Evolutionary conservation across 2,113 vertebrate species (phyloP), one percentile per base, ranked within the genome.

Genomic region (Neodontobutis hainanensis): DNA sequence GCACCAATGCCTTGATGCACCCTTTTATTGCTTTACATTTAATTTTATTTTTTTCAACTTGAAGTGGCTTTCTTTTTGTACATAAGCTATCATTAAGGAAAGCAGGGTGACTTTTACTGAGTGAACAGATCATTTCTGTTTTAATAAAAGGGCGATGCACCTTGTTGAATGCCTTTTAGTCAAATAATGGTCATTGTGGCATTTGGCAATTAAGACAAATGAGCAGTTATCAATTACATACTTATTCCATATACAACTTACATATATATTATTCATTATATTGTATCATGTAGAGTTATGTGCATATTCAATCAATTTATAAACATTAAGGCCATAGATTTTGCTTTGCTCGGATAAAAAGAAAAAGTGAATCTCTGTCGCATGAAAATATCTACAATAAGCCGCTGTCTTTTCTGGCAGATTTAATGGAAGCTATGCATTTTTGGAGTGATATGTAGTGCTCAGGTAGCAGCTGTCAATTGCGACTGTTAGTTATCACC

Each of bases 101-200:
- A 90, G 91, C 92, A 92, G 92, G 91, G 92, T 92, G 84, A 80
- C 84, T 88, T 89, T 84, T 36, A 88, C 74, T 80, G 35, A 48
- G 60, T 74, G 50, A 75, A 77, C 62, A 72, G 60, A 82, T 80
- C 45, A 82, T 85, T 85, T 82, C 55, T 76, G 16, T 56, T 68
- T 77, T 35, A 51, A 74, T 52, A 66, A 77, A 53, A 82, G 51
- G 45, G 36, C 55, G 19, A 27, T 68, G 73, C 75, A 76, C 77
- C 60, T 60, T 73, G 69, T 71, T 56, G 62, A 72, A 65, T 14
- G 45, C 56, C 65, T 86, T 57, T 69, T 60, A 60, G 34, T 67
- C 61, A 3, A 27, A 16, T 68, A 46, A 7, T 48, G 66, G 19
- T 32, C 64, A 65, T 75, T 43, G 67, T 11, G 32, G 68, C 46